Evolutionary conservation across 2,797 vertebrate genomes (phyloP).

Genomic region (Rhodeus uyekii): DNA sequence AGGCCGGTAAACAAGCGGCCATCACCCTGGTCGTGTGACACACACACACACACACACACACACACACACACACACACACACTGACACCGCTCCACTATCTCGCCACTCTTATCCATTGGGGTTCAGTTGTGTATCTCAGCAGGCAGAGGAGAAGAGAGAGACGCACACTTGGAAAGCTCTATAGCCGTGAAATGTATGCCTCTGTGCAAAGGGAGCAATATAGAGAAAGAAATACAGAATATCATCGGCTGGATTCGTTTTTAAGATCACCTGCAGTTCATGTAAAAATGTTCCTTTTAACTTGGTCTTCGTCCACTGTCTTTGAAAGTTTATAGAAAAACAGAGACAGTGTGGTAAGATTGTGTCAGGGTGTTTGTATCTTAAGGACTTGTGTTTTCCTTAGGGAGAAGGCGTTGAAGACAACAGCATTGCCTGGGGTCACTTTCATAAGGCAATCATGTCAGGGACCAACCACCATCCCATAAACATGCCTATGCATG

Average conservation of each 20-base stretch:
- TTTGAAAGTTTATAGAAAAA: conserved; percentile 8
- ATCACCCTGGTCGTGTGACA: conserved; percentile 67
- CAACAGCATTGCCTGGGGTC: conserved; percentile 57
- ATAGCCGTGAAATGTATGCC: conserved; percentile 44
- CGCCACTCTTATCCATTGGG: conserved; percentile 43
- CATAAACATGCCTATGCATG: conserved; percentile 20
- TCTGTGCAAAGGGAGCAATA: conserved; percentile 15
- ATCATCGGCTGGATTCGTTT: neutral
- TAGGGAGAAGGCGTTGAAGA: conserved; percentile 44
- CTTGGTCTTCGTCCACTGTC: neutral
- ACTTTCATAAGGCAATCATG: conserved; percentile 56
- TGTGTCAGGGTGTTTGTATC: conserved; percentile 33
- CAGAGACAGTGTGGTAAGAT: conserved; percentile 1
- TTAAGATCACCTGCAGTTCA: conserved; percentile 8
- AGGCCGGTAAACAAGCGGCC: conserved; percentile 83
- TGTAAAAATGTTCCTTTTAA: neutral
- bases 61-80: conserved; percentile 47
- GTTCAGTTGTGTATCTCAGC: conserved; percentile 45
- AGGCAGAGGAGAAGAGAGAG: conserved; percentile 35
- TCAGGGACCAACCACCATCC: conserved; percentile 46
- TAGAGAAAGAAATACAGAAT: conserved; percentile 20
- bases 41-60: conserved; percentile 10
- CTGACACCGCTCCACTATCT: conserved; percentile 35
- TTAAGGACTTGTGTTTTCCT: conserved; percentile 48
- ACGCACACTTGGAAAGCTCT: conserved; percentile 25